A percentile compares a stretch with the other conserved stretches of the same genome.
Conservation (phyloP, 1,140 invertebrate genomes). For the Drosophila watanabei region DNA sequence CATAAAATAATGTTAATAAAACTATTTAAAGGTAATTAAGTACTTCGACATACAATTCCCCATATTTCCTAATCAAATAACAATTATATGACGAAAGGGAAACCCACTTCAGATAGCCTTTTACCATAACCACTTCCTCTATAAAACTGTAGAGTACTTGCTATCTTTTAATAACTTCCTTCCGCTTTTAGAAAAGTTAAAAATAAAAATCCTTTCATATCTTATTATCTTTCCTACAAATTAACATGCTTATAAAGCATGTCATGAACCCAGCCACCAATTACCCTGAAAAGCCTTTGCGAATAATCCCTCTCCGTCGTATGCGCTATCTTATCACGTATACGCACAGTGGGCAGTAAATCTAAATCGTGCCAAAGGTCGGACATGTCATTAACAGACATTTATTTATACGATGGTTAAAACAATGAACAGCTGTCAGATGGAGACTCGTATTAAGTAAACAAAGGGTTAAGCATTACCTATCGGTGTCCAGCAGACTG, state of each 20-base stretch:
- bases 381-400: constrained; percentile 32
- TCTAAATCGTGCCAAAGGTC: constrained; percentile 23
- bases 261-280: constrained; percentile 6
- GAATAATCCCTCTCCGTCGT: constrained; percentile 18
- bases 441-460: constrained; percentile 1
- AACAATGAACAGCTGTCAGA: constrained; percentile 45
- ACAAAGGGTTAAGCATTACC: constrained; percentile 50
- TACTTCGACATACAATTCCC: not conserved
- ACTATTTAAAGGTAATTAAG: no score
- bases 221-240: not conserved
- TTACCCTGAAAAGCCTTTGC: constrained; percentile 33
- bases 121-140: constrained; percentile 19
- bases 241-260: constrained; percentile 21
- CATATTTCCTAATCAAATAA: not conserved
- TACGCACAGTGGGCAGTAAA: constrained; percentile 20
- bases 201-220: constrained; percentile 2
- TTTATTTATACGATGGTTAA: constrained; percentile 15
- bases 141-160: not conserved
- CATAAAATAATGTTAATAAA: no score
- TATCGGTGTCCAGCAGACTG: constrained; percentile 72
- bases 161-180: constrained; percentile 22
- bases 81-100: not conserved
- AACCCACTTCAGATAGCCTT: not conserved
- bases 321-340: constrained; percentile 62
- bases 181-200: not conserved